These are phyloP conservation scores for Limulus polyphemus DNA, from an alignment of 2,888 invertebrate genomes.

Conservation along the genomic window DNA sequence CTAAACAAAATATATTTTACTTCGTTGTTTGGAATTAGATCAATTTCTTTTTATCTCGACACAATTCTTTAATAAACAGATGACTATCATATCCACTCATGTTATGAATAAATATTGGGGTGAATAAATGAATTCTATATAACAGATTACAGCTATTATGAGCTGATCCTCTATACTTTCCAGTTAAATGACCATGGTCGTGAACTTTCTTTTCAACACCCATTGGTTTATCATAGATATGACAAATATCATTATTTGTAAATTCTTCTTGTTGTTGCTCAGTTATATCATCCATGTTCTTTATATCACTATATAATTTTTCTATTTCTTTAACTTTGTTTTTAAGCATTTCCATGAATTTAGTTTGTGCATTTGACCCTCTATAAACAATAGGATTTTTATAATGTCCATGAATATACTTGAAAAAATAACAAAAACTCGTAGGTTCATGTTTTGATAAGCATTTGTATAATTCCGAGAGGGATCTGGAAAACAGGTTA, in stretches of 20 bases:
- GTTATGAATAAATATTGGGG: slow-evolving; percentile 11
- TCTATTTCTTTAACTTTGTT: slow-evolving; percentile 3
- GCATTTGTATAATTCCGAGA: not conserved
- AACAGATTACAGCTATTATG: not conserved
- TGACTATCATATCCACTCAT: slow-evolving; percentile 1
- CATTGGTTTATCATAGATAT: not conserved
- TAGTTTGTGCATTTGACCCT: no score
- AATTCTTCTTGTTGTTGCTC: slow-evolving; percentile 4
- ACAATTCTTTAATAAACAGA: slow-evolving; percentile 12
- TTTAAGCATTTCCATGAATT: not conserved
- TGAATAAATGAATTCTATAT: not conserved
- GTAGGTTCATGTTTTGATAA: slow-evolving; percentile 9
- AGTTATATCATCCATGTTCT: not conserved
- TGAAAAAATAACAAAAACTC: slow-evolving; percentile 1
- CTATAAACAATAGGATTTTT: not conserved
- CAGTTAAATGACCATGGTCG: slow-evolving; percentile 7
- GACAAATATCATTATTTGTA: slow-evolving; percentile 1
- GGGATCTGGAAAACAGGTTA: slow-evolving; percentile 2
- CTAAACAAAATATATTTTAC: slow-evolving; percentile 25
- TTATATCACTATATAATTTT: not conserved
- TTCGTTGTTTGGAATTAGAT: slow-evolving; percentile 24
- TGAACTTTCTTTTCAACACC: slow-evolving; percentile 2
- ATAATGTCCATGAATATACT: not conserved
- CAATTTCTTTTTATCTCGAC: slow-evolving; percentile 6
- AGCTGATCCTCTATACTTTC: not conserved